These are phyloP conservation scores for Drosophila colorata DNA, from an alignment of 2,888 invertebrate species.

Conservation along the genomic window DNA sequence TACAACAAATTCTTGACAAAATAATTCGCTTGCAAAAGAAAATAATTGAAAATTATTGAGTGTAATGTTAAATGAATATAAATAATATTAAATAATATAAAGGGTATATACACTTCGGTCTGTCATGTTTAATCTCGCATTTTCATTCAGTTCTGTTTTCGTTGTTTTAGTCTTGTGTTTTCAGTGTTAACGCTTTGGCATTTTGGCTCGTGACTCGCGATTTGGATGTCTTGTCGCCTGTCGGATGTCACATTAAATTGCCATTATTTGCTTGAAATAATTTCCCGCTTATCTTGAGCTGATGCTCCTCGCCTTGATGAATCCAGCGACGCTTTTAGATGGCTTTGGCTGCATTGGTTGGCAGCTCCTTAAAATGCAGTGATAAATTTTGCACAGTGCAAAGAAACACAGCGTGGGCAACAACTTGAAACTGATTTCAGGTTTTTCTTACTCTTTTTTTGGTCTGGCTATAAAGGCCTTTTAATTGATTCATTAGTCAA, in stretches of 20 bases:
- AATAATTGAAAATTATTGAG: no score
- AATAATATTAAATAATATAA: no score
- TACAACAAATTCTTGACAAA: no score
- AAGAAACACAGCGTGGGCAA: slow-evolving; percentile 23
- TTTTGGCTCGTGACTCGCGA: slow-evolving; percentile 36
- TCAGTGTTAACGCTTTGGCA: slow-evolving; percentile 10
- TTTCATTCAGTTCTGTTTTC: background rate
- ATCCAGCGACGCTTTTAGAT: slow-evolving; percentile 40
- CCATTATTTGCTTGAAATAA: slow-evolving; percentile 80
- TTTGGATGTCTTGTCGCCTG: slow-evolving; percentile 54
- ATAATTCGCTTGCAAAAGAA: no score
- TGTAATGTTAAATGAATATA: no score
- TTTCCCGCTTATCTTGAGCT: slow-evolving; percentile 65
- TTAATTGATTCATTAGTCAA: slow-evolving; percentile 77
- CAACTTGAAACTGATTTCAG: slow-evolving; percentile 27
- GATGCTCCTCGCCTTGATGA: slow-evolving; percentile 56
- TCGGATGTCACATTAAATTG: slow-evolving; percentile 79
- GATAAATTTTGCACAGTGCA: slow-evolving; percentile 48
- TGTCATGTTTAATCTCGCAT: background rate
- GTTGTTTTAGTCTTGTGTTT: background rate
- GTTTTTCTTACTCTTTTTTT: slow-evolving; percentile 6
- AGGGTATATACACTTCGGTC: slow-evolving; percentile 5
- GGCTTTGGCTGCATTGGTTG: slow-evolving; percentile 55
- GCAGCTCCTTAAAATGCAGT: slow-evolving; percentile 50
- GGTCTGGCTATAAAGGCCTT: slow-evolving; percentile 47